Conservation (phyloP, 1,140 invertebrate genomes). For the Drosophila triauraria region DNA sequence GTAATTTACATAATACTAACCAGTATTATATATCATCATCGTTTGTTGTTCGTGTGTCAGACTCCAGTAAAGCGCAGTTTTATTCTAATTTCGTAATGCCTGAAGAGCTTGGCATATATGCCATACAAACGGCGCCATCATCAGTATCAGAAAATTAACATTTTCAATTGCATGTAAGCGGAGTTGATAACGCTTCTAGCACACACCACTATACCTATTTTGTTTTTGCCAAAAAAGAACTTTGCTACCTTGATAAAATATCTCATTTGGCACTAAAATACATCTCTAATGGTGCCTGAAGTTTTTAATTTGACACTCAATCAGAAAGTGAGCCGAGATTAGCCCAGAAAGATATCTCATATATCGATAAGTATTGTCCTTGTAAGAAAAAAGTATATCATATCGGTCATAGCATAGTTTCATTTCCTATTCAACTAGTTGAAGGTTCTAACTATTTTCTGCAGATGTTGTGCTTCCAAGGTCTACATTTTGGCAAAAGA, state of each 20-base stretch:
- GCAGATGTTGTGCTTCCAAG: conserved; percentile 18
- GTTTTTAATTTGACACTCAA: conserved; percentile 48
- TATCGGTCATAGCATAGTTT: conserved; percentile 53
- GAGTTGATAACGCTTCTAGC: conserved; percentile 58
- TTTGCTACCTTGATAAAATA: conserved; percentile 34
- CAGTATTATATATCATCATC: conserved; percentile 25
- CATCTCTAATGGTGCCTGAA: conserved; percentile 26
- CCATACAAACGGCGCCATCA: conserved; percentile 25
- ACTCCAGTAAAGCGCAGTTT: conserved; percentile 56
- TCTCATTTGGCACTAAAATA: conserved; percentile 39
- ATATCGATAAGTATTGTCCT: conserved; percentile 40
- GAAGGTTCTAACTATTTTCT: conserved; percentile 27
- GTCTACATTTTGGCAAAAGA: conserved; percentile 24
- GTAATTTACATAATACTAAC: conserved; percentile 1
- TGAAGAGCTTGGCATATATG: conserved; percentile 66
- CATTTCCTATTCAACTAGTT: conserved; percentile 3
- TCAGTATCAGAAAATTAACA: conserved; percentile 78
- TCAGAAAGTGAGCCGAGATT: conserved; percentile 27
- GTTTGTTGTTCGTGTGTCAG: conserved; percentile 43
- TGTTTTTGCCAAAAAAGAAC: conserved; percentile 33
- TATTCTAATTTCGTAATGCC: conserved; percentile 75
- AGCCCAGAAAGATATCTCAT: conserved; percentile 39
- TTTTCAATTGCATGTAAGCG: conserved; percentile 67
- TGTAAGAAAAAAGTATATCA: conserved; percentile 20
- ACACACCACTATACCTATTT: conserved; percentile 35